phyloP scores from a whole-genome alignment of 2,113 vertebrate species.

The Ornithorhynchus anatinus region DNA sequence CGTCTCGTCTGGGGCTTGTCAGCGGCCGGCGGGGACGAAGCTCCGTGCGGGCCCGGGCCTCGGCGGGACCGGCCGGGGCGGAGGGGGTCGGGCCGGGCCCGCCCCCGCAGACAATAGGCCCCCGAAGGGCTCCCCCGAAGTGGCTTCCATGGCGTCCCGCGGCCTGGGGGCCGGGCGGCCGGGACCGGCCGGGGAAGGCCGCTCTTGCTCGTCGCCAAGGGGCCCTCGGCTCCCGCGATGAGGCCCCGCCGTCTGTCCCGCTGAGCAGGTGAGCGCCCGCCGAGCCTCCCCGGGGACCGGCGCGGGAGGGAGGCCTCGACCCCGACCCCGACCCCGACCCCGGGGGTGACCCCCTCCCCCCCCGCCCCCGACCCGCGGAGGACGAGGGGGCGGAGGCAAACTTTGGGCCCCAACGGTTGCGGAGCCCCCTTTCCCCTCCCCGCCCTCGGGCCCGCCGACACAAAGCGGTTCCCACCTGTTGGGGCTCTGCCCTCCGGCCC shows the following conservation, averaged over 20 bases:
- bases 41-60: not conserved
- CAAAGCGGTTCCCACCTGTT: no score
- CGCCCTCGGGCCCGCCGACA: not conserved
- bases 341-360: no score
- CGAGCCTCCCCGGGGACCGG: not conserved
- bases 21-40: not conserved
- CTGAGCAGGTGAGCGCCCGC: no score
- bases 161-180: not conserved
- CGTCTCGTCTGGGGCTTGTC: not conserved
- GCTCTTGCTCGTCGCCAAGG: conserved; percentile 8
- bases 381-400: not conserved
- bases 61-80: not conserved
- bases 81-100: not conserved
- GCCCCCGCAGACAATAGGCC: no score
- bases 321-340: no score
- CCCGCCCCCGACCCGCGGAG: not conserved
- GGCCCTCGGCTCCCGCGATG: not conserved
- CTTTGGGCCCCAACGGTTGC: no score
- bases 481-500: no score
- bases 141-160: not conserved
- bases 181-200: conserved; percentile 21
- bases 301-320: not conserved
- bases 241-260: not conserved
- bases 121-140: not conserved
- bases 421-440: rapidly evolving